Evolutionary conservation across 2,113 vertebrate species (phyloP).

Genomic region (Ginglymostoma cirratum): DNA sequence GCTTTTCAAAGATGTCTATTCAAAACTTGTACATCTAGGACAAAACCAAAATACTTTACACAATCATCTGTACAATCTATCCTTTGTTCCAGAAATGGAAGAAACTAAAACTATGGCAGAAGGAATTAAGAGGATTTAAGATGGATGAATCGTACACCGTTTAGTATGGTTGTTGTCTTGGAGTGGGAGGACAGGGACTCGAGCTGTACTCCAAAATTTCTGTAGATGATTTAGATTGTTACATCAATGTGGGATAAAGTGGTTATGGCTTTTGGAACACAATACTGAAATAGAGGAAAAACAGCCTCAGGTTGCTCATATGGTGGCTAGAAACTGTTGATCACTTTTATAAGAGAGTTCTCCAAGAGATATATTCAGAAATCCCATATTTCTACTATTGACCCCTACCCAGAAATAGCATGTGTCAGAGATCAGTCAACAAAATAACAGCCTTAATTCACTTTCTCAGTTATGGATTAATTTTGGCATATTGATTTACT

Average conservation of each 20-base stretch:
- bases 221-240: not conserved
- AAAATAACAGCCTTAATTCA: not conserved
- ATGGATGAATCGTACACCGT: not conserved
- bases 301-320: not conserved
- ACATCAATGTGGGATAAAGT: not conserved
- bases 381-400: not conserved
- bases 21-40: slow-evolving; percentile 4
- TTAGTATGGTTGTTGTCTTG: not conserved
- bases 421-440: not conserved
- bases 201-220: not conserved
- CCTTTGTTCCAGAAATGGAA: not conserved
- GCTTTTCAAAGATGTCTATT: not conserved
- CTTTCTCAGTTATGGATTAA: not conserved
- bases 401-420: not conserved
- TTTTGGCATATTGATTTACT: not conserved
- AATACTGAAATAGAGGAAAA: not conserved
- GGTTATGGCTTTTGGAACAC: not conserved
- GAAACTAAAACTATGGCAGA: not conserved
- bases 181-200: not conserved
- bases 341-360: not conserved
- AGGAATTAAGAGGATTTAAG: not conserved
- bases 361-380: not conserved
- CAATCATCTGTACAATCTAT: not conserved
- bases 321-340: not conserved
- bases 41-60: not conserved